phyloP scores from a whole-genome alignment of 2,888 invertebrate genomes.

The Malthinus seriepunctatus region DNA sequence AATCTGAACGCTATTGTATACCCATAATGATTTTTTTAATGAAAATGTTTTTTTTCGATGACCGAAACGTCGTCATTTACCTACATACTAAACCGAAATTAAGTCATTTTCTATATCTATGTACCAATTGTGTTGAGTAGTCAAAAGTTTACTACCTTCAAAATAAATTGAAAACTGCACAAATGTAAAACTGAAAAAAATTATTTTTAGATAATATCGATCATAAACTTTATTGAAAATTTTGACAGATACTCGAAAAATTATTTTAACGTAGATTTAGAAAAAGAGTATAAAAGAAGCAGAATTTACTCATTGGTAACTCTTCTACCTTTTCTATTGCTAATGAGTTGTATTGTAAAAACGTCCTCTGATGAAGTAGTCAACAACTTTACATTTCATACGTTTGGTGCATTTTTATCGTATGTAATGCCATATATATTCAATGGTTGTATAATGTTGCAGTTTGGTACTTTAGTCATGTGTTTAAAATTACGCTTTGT shows the following conservation, averaged over 20 bases:
- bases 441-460: not conserved
- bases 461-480: not conserved
- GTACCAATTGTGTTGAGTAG: no score
- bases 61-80: no score
- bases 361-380: not conserved
- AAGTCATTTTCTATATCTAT: no score
- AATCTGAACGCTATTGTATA: no score
- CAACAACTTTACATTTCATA: no score
- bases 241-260: not conserved
- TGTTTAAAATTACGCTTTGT: not conserved
- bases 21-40: no score
- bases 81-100: no score
- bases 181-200: no score
- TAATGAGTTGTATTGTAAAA: not conserved
- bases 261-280: not conserved
- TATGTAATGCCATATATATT: not conserved
- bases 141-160: no score
- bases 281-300: not conserved
- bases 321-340: not conserved
- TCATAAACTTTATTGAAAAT: not conserved
- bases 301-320: not conserved
- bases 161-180: no score
- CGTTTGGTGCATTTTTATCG: not conserved
- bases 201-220: no score
- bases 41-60: no score